Evolutionary conservation across 2,113 vertebrate genomes (phyloP).

Genomic region (Cygnus buccinator): DNA sequence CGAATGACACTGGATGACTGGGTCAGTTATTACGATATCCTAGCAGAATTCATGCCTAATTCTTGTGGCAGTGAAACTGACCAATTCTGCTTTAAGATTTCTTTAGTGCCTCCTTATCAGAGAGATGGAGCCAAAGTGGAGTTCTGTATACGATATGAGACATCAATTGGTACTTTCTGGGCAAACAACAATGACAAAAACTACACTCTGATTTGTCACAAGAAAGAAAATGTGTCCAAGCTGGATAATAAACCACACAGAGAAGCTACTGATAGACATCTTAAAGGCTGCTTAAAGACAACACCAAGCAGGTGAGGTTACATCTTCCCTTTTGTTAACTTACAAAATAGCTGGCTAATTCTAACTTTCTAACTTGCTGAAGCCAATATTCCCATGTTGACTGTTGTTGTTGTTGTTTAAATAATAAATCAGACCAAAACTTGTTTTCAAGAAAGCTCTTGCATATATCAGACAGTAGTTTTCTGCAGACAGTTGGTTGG

Average conservation of each 20-base stretch:
- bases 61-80: constrained; percentile 91
- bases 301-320: constrained; percentile 83
- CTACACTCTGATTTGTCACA: constrained; percentile 89
- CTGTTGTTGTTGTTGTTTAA: background rate
- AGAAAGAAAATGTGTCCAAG: constrained; percentile 72
- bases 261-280: constrained; percentile 77
- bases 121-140: constrained; percentile 85
- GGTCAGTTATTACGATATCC: constrained; percentile 88
- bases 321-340: constrained; percentile 21
- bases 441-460: background rate
- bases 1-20: constrained; percentile 88
- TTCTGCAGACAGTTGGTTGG: background rate
- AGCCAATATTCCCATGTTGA: background rate
- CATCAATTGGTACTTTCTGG: constrained; percentile 88
- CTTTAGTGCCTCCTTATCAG: constrained; percentile 84
- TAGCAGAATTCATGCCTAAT: constrained; percentile 90
- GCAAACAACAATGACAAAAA: constrained; percentile 90
- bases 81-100: constrained; percentile 89
- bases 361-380: background rate
- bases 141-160: constrained; percentile 94
- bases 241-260: constrained; percentile 68
- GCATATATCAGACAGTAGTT: background rate
- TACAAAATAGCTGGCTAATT: background rate
- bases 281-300: constrained; percentile 91
- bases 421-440: background rate